phyloP scores from a whole-genome alignment of 2,888 invertebrate species.

The Empis livida region DNA sequence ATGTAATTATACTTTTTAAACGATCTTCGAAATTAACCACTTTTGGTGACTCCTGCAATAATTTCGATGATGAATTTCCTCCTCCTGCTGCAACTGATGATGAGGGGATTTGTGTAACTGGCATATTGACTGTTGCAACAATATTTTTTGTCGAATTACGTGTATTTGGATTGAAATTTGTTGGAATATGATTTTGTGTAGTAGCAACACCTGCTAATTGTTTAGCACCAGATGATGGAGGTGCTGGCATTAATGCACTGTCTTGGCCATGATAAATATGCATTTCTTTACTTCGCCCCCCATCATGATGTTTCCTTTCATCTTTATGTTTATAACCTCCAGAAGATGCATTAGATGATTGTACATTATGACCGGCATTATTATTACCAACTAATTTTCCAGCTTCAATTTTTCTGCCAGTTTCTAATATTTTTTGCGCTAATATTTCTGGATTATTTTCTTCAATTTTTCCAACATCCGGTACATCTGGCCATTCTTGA shows the following conservation, averaged over 20 bases:
- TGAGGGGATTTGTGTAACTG: slow-evolving; percentile 5
- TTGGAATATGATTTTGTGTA: slow-evolving; percentile 1
- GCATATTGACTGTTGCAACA: not conserved
- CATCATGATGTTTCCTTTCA: slow-evolving; percentile 22
- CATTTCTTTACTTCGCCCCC: slow-evolving; percentile 4
- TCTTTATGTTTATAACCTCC: slow-evolving; percentile 36
- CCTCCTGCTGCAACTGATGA: slow-evolving; percentile 14
- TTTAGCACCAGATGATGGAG: slow-evolving; percentile 13
- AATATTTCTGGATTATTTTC: slow-evolving; percentile 84
- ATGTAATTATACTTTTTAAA: slow-evolving; percentile 73
- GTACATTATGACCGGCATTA: not conserved
- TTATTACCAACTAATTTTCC: slow-evolving; percentile 44
- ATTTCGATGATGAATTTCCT: slow-evolving; percentile 12
- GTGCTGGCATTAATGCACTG: slow-evolving; percentile 34
- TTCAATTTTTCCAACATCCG: slow-evolving; percentile 79
- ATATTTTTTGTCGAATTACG: not conserved
- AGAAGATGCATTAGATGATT: slow-evolving; percentile 20
- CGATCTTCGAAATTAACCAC: slow-evolving; percentile 83
- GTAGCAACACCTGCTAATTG: not conserved
- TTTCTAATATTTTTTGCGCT: slow-evolving; percentile 81
- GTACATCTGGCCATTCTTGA: slow-evolving; percentile 85
- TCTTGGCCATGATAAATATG: slow-evolving; percentile 17
- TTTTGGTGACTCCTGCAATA: slow-evolving; percentile 56
- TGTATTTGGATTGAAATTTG: not conserved
- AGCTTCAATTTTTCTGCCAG: slow-evolving; percentile 79